Base-by-base conservation (phyloP, 1,140 invertebrate genomes). In the Drosophila pallidifrons region DNA sequence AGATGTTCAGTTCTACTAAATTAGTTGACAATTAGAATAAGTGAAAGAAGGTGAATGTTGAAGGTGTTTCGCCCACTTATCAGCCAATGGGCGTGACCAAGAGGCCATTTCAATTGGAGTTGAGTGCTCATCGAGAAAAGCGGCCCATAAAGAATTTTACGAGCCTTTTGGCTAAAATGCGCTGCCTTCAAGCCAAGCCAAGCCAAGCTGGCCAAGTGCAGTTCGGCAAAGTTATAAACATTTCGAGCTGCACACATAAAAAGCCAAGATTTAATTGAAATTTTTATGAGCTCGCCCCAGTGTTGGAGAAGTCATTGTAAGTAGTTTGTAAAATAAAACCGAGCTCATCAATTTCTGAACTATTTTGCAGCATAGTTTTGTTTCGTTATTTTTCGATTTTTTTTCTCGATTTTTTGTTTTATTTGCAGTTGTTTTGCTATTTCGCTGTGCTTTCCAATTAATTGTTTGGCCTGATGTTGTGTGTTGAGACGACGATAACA, bases 1-100 rank as follows among this genome's bases (percentile, higher is more conserved):
- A 10, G 7, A 38, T 15, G 11, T 15, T 54, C 28, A 6, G 30
- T 74, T 70, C 13, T 11, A 80, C 52, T 63, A 82, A 87, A 87
- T 87, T 73, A 82, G 82, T 71, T 86, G 82, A 76, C 82, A 86
- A 86, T 86, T 86, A 87, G 79, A 67, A 73, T 69, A 83, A 15
- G 32, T 13, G 41, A 28, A 16, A 15, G 25, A 52, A 38, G 43
- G n/a, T 20, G 15, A 16, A 10, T 10, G 28, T 45, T 11, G 30
- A 38, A 38, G 35, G 35, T 32, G 32, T 8, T 7, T 3, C 25
- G 41, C 32, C 45, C 20, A 10, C 43, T 15, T 32, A 6, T 11
- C 20, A 16, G 41, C 20, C 30, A 13, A 3, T 32, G 35, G 35
- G 15, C 32, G 41, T 43, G 20, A 16, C 13, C 54, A 43, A 13